Conservation (phyloP, 2,797 vertebrate species). For the Propithecus deckenii region DNA sequence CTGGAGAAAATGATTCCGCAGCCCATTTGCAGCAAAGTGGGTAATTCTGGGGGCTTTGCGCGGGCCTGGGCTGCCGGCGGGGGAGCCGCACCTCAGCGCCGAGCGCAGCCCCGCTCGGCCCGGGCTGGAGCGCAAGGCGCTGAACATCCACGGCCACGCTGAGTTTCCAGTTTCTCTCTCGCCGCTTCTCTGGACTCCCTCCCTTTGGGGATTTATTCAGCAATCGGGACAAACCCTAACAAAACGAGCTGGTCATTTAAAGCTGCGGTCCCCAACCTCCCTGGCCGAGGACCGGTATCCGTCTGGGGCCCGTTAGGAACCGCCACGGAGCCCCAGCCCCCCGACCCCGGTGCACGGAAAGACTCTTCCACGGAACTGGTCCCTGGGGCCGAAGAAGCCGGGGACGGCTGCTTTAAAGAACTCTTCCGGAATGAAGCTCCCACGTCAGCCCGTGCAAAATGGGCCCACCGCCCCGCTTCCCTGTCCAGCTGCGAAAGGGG, state of each 20-base stretch:
- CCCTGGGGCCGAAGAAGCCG: too few species aligned
- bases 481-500: background rate
- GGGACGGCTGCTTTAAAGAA: too few species aligned
- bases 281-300: too few species aligned
- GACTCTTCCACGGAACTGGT: too few species aligned
- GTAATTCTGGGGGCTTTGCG: background rate
- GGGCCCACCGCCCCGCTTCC: too few species aligned
- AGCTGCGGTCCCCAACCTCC: background rate
- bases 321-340: too few species aligned
- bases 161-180: conserved; percentile 84
- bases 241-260: background rate
- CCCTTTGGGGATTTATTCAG: background rate
- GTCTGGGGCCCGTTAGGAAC: too few species aligned
- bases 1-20: background rate
- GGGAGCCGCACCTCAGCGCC: conserved; percentile 89
- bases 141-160: conserved; percentile 91
- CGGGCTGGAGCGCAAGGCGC: conserved; percentile 85
- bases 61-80: too few species aligned
- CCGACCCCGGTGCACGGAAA: too few species aligned
- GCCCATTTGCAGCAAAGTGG: background rate
- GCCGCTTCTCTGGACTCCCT: background rate
- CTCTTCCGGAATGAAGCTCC: background rate
- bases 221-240: background rate
- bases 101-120: too few species aligned
- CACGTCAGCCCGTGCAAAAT: background rate